Percentiles rank a stretch among this genome's conserved stretches.
phyloP scores from a whole-genome alignment of 2,113 vertebrate genomes.

The Thryonomys swinderianus region DNA sequence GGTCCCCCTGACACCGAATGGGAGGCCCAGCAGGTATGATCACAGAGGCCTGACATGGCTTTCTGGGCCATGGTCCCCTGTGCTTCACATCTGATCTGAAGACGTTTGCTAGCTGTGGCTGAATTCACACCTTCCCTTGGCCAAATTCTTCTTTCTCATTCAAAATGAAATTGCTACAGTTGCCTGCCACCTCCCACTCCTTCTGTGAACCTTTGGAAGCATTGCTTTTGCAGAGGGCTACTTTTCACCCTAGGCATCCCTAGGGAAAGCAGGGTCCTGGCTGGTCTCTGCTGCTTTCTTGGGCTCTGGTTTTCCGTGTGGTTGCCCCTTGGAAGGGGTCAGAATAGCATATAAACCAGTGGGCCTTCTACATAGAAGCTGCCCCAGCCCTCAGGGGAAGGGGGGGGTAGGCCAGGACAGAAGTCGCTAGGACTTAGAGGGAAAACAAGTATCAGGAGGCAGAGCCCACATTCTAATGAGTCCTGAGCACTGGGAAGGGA shows the following conservation, averaged over 20 bases:
- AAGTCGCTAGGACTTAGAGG: neutral
- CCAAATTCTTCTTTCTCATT: slow-evolving; percentile 5
- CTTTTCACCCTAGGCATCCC: neutral
- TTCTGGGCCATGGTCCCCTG: neutral
- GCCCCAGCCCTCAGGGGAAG: rapidly evolving
- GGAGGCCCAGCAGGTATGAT: neutral
- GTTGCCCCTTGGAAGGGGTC: neutral
- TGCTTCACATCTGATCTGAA: neutral
- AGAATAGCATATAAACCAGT: neutral
- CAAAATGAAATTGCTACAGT: neutral
- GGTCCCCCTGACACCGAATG: neutral
- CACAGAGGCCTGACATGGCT: neutral
- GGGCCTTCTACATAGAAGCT: neutral
- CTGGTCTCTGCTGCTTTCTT: neutral
- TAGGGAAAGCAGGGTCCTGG: neutral
- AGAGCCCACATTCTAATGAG: neutral
- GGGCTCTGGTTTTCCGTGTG: neutral
- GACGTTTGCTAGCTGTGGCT: neutral
- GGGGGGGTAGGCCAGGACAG: neutral
- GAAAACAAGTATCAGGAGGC: neutral
- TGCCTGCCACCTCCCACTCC: rapidly evolving
- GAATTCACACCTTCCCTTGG: neutral
- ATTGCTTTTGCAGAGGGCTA: neutral
- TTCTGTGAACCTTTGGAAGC: neutral
- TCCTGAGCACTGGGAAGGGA: neutral